Percentiles rank a stretch among this genome's conserved stretches.
Evolutionary conservation across 92 coral and sea anemone genomes (phyloP).

Genomic region (Heteractis magnifica): DNA sequence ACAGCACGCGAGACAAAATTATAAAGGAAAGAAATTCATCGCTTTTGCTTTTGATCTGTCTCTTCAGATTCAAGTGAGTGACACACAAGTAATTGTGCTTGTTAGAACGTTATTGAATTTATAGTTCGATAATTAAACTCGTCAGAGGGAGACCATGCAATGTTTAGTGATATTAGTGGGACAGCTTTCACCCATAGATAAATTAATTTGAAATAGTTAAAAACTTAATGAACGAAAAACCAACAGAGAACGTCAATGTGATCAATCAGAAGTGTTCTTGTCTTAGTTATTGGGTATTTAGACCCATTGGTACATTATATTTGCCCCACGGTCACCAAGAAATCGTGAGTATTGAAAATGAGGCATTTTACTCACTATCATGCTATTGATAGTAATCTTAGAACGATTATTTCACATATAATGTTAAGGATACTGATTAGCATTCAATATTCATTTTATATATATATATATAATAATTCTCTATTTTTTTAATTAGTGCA

Average conservation of each 20-base stretch:
- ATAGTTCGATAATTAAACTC: not conserved
- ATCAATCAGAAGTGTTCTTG: not conserved
- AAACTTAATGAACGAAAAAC: not conserved
- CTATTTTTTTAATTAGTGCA: too few species aligned
- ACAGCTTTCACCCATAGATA: not conserved
- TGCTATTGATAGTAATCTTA: too few species aligned
- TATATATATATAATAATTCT: too few species aligned
- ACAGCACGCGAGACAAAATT: not conserved
- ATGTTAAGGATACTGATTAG: too few species aligned
- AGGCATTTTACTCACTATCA: too few species aligned
- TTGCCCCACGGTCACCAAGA: too few species aligned
- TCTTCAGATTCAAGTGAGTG: slow-evolving; percentile 1
- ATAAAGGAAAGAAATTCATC: not conserved
- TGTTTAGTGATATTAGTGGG: not conserved
- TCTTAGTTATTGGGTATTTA: too few species aligned
- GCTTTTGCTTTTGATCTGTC: not conserved
- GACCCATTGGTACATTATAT: too few species aligned
- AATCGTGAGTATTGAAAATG: too few species aligned
- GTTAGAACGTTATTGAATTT: not conserved
- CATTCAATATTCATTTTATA: too few species aligned
- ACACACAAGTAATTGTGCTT: not conserved
- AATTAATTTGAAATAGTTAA: not conserved
- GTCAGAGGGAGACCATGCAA: not conserved
- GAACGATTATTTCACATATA: too few species aligned
- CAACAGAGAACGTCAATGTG: not conserved